A percentile compares a stretch with the other conserved stretches of the same genome.
Evolutionary conservation across 2,113 vertebrate species (phyloP).

Genomic region (Daubentonia madagascariensis): DNA sequence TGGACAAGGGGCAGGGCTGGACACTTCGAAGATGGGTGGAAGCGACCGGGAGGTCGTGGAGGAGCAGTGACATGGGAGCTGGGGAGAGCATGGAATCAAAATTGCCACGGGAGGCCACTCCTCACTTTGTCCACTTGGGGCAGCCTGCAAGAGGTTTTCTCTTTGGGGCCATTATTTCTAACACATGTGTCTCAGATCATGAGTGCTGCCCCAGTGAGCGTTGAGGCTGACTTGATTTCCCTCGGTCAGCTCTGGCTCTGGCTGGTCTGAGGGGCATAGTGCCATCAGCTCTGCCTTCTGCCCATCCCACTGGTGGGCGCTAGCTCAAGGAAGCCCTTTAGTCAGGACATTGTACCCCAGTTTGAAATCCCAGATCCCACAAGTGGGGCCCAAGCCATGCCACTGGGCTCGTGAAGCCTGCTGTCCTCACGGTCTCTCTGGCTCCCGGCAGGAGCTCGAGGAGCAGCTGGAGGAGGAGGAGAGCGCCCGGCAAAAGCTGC

Average conservation of each 20-base stretch:
- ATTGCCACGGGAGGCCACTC: accelerated
- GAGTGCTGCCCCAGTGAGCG: accelerated
- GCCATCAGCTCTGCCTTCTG: neutral
- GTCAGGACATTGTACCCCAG: no score
- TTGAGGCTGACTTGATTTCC: accelerated
- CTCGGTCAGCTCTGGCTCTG: accelerated
- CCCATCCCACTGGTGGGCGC: accelerated
- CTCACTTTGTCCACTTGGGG: neutral
- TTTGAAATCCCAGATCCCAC: accelerated
- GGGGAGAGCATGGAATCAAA: neutral
- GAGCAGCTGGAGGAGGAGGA: conserved; percentile 98
- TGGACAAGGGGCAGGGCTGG: accelerated
- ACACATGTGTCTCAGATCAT: accelerated
- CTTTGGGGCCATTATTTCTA: neutral
- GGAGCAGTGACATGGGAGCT: neutral
- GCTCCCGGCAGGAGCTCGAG: conserved; percentile 90
- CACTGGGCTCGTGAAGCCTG: neutral
- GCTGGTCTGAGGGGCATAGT: accelerated
- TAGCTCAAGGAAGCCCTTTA: no score
- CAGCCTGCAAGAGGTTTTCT: neutral
- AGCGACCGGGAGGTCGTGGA: accelerated
- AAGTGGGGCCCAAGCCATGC: neutral
- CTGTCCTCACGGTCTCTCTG: neutral
- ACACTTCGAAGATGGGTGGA: accelerated
- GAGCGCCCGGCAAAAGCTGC: conserved; percentile 95